Evolutionary conservation across 30 jellyfish, hydroid and myxozoan genomes (phyloP).

Genomic region (Clytia hemisphaerica): DNA sequence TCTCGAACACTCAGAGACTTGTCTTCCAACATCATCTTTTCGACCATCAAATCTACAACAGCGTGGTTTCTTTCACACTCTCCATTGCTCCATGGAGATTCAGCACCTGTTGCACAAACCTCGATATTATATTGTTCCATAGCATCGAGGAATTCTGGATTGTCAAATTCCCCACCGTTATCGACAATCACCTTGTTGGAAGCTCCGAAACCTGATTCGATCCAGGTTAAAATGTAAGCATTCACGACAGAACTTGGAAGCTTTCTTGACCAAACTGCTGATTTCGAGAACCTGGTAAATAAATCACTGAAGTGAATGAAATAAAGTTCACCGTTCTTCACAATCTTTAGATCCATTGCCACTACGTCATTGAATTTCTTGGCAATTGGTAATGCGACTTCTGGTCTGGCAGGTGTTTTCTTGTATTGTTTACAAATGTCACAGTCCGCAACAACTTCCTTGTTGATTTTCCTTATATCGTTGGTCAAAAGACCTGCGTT

Average conservation of each 20-base stretch:
- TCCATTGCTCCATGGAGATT: conserved; percentile 19
- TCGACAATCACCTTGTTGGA: conserved; percentile 23
- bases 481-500: conserved; percentile 5
- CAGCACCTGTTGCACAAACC: conserved; percentile 19
- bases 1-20: neutral
- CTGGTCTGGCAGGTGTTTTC: conserved; percentile 32
- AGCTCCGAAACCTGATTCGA: conserved; percentile 21
- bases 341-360: conserved; percentile 23
- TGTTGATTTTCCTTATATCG: neutral
- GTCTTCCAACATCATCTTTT: conserved; percentile 25
- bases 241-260: conserved; percentile 14
- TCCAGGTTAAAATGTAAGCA: conserved; percentile 9
- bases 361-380: conserved; percentile 15
- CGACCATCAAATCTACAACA: neutral
- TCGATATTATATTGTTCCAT: conserved; percentile 13
- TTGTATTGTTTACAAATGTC: conserved; percentile 19
- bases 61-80: conserved; percentile 26
- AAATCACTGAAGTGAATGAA: neutral
- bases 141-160: conserved; percentile 22
- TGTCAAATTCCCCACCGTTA: conserved; percentile 25
- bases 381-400: conserved; percentile 21
- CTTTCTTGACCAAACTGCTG: conserved; percentile 2
- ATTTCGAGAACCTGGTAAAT: conserved; percentile 16
- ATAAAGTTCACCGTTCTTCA: conserved; percentile 6
- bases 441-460: conserved; percentile 1